Evolutionary conservation across 1,140 invertebrate species (phyloP).

Genomic region (Drosophila tsacasi): DNA sequence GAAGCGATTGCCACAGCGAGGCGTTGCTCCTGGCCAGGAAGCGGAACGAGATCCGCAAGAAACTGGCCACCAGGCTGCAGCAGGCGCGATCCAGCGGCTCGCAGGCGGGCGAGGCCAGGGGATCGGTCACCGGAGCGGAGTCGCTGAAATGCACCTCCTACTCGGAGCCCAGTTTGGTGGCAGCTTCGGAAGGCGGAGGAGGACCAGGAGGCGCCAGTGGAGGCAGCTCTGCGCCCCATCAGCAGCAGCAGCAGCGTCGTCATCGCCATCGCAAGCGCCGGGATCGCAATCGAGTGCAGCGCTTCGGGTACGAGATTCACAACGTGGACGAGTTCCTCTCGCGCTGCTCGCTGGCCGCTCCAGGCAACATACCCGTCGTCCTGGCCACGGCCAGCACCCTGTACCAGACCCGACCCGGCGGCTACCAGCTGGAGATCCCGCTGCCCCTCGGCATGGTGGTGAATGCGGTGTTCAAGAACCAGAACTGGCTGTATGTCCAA

Average conservation of each 20-base stretch:
- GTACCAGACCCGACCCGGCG: slow-evolving; percentile 90
- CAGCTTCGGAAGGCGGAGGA: slow-evolving; percentile 68
- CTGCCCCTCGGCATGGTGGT: slow-evolving; percentile 93
- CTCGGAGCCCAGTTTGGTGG: slow-evolving; percentile 81
- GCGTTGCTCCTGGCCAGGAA: slow-evolving; percentile 72
- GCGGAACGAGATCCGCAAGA: slow-evolving; percentile 79
- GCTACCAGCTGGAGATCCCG: slow-evolving; percentile 89
- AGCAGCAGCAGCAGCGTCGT: slow-evolving; percentile 61
- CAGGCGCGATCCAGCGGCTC: slow-evolving; percentile 53
- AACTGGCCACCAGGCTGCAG: slow-evolving; percentile 61
- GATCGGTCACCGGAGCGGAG: slow-evolving; percentile 35
- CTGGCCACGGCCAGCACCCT: slow-evolving; percentile 90
- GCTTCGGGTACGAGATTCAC: slow-evolving; percentile 91
- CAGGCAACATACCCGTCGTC: slow-evolving; percentile 93
- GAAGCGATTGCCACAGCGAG: slow-evolving; percentile 67
- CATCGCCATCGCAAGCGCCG: slow-evolving; percentile 86
- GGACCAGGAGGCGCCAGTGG: slow-evolving; percentile 7
- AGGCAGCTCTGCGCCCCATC: slow-evolving; percentile 7
- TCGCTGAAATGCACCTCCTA: slow-evolving; percentile 78
- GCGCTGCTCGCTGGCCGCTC: slow-evolving; percentile 86
- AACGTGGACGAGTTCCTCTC: slow-evolving; percentile 91
- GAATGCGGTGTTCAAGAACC: slow-evolving; percentile 93
- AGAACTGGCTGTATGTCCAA: slow-evolving; percentile 93
- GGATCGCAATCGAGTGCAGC: slow-evolving; percentile 85
- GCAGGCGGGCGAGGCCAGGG: slow-evolving; percentile 20